Base-by-base conservation (phyloP, 2,113 vertebrate genomes). In the Micromys minutus region DNA sequence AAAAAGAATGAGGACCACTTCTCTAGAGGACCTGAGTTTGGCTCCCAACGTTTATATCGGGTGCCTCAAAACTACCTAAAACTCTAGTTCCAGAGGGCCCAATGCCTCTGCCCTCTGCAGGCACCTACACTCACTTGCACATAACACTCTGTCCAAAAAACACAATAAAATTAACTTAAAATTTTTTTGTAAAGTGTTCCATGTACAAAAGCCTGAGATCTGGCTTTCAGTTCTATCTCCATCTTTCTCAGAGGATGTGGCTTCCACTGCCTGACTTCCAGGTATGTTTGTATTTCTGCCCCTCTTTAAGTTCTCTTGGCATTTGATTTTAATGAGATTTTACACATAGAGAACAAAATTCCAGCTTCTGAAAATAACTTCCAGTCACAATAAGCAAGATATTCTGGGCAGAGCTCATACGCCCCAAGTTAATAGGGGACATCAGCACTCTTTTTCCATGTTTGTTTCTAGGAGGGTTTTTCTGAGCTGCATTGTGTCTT, bases 351-450 rank as follows among this genome's bases (percentile, higher is more conserved):
- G 29, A 42, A 95, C 77, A 7, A 31, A 10, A 31, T n/a, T 59
- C 65, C 74, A 96, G 72, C 87, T 97, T 95, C 71, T 89, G 69
- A 19, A 97, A 98, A 96, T 31, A 86, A 93, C 95, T 97, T 94
- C 77, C 86, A 96, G 52, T 45, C 50, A 88, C 88, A 95, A 67
- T 72, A 96, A 95, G n/a, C 57, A 96, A 95, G 97, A 94, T 71
- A 93, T 76, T 96, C 91, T 80, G 0, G 1, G 84, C 87, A 89
- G 2, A 94, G 83, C 88, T 96, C 45, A 72, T 55, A 34, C 80
- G 63, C 93, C 83, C 52, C n/a, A 92, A 96, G 94, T 87, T 89
- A 29, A 69, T 61, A 69, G 36, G 81, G 26, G 93, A 92, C 57
- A 81, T 65, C 9, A 89, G 80, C 90, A 77, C 17, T 21, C 29